A percentile compares a stretch with the other conserved stretches of the same genome.
Evolutionary conservation across 2,797 vertebrate genomes (phyloP).

Genomic region (Poeciliopsis gracilis): DNA sequence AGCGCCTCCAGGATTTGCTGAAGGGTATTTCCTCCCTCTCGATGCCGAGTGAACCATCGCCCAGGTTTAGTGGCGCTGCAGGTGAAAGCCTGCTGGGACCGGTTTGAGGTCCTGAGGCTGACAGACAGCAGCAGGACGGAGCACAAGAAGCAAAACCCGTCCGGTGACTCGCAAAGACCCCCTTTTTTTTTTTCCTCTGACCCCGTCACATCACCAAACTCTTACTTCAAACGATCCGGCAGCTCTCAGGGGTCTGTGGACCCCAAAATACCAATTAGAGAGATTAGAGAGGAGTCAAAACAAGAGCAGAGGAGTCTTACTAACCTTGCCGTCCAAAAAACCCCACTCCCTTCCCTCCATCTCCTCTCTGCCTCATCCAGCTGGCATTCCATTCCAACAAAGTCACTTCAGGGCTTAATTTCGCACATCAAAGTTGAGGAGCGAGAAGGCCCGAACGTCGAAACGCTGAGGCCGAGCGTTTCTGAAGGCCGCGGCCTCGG

Average conservation of each 20-base stretch:
- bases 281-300: constrained; percentile 73
- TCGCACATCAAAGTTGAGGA: constrained; percentile 62
- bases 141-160: constrained; percentile 10
- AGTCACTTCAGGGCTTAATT: constrained; percentile 48
- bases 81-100: constrained; percentile 11
- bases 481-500: constrained; percentile 37
- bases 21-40: constrained; percentile 36
- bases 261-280: constrained; percentile 70
- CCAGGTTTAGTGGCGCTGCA: background rate
- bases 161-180: constrained; percentile 6
- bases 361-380: constrained; percentile 33
- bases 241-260: constrained; percentile 54
- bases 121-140: constrained; percentile 6
- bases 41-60: constrained; percentile 19
- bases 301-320: constrained; percentile 54
- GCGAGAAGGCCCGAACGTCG: constrained; percentile 47
- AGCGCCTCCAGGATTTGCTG: constrained; percentile 2
- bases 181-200: constrained; percentile 22
- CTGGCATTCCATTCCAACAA: constrained; percentile 67
- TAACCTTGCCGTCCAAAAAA: constrained; percentile 43
- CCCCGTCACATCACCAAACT: constrained; percentile 54
- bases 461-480: constrained; percentile 44
- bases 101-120: constrained; percentile 2
- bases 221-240: constrained; percentile 64
- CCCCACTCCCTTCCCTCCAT: background rate